A percentile compares a stretch with the other conserved stretches of the same genome.
Evolutionary conservation across 2,113 vertebrate genomes (phyloP).

Genomic region (Centropristis striata): DNA sequence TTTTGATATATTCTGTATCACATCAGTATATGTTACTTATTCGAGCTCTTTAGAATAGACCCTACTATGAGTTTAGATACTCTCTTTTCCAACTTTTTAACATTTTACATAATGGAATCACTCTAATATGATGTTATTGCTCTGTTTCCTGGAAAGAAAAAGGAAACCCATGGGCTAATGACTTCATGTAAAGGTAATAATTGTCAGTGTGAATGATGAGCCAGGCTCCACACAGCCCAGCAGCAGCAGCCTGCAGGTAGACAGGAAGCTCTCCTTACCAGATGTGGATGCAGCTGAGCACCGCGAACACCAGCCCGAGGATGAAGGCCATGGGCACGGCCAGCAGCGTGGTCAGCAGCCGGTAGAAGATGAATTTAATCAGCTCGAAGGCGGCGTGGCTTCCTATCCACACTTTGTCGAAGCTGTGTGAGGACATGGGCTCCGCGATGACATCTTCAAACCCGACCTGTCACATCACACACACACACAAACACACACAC

Average conservation of each 20-base stretch:
- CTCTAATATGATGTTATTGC: not conserved
- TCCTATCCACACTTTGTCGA: slow-evolving; percentile 94
- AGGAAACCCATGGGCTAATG: too few relatives aligned
- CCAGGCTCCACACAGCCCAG: not conserved
- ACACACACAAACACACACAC: not conserved
- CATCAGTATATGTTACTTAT: too few relatives aligned
- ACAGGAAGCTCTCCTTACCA: slow-evolving; percentile 86
- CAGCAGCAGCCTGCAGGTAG: not conserved
- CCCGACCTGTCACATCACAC: slow-evolving; percentile 83
- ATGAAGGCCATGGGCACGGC: slow-evolving; percentile 92
- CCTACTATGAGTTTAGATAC: too few relatives aligned
- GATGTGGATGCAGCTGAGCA: slow-evolving; percentile 94
- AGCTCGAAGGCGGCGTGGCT: slow-evolving; percentile 94
- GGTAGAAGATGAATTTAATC: slow-evolving; percentile 92
- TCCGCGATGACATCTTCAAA: slow-evolving; percentile 96
- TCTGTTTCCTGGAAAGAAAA: not conserved
- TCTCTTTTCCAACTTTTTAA: not conserved
- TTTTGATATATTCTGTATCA: too few relatives aligned
- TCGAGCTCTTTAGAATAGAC: not conserved
- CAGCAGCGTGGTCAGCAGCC: slow-evolving; percentile 90
- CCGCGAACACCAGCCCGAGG: slow-evolving; percentile 89
- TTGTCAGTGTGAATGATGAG: not conserved
- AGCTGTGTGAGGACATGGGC: slow-evolving; percentile 89
- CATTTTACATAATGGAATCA: not conserved
- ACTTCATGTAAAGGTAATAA: not conserved